Base-by-base conservation (phyloP, 2,888 invertebrate genomes). In the Luperina testacea region DNA sequence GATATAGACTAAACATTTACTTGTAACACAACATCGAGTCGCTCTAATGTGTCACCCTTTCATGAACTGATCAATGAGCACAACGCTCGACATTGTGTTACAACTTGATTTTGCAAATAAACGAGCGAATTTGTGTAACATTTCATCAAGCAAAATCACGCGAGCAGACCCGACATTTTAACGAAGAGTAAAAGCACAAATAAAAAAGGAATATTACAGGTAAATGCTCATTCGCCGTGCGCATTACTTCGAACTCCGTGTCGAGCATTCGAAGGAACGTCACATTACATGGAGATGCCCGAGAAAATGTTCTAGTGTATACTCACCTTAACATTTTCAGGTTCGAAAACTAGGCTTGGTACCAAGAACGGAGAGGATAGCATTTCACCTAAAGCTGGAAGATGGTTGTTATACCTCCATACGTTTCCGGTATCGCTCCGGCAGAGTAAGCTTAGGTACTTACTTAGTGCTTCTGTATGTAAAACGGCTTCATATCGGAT, bases 381-480 rank as follows among this genome's bases (percentile, higher is more conserved):
- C 59, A 74, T 82, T 75, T 71, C 74, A 72, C 70, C 57, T 77
- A 48, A 78, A 68, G 38, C 70, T 61, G 61, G 38, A 65, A 80
- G 51, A 71, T 70, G 53, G 71, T 48, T 80, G 75, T 72, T 68
- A 65, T 69, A 75, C 27, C 65, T 76, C 42, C 53, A 61, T 74
- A 82, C 57, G 72, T 73, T 81, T 68, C 53, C 64, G 61, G 61
- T 76, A 78, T 69, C 74, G 79, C 79, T 75, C 73, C 24, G 69
- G 67, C 61, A 83, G 53, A 70, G 48, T 80, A 64, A 42, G 68
- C 72, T 85, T n/a, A n/a, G n/a, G n/a, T n/a, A n/a, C n/a, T n/a
- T 76, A 75, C 74, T 80, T 75, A 87, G 73, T 80, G 81, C 81
- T 78, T 82, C 77, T 79, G 80, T 80, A 88, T 88, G 76, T 87